Evolutionary conservation across 2,113 vertebrate species (phyloP), one percentile per base, ranked within the genome.

Genomic region (Tachysurus vachellii): DNA sequence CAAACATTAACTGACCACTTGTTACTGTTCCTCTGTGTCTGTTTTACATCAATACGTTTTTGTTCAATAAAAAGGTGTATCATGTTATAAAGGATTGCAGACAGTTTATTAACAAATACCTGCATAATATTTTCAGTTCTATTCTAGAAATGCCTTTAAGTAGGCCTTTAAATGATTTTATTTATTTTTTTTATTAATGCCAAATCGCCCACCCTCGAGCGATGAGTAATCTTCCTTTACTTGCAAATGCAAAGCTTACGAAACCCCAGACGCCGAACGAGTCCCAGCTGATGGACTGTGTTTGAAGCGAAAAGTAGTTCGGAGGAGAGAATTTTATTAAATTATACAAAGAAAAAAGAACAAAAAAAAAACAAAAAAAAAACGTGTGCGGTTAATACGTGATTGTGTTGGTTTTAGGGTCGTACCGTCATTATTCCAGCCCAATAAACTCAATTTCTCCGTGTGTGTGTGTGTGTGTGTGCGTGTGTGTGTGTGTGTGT

Each of bases 401-500:
- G 42, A 36, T 70, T 14, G n/a, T 66, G 12, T 42, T 44, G 36
- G 42, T 21, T 42, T 71, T 44, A 71, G 31, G 68, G 14, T 71
- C 9, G 21, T 75, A 26, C 19, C 42, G 9, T 73, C 19, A 44
- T 44, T 36, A 12, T 44, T 73, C 36, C 36, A 44, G 36, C 2
- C 36, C 17, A 12, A 21, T 23, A 47, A 47, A 6, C 5, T 11
- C 4, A 5, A 9, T 47, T 36, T 47, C 21, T 47, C 17, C 21
- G 36, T 73, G 70, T 42, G 31, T 73, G 70, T 73, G 70, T 73
- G 70, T 71, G 28, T 42, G 80, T 81, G 31, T 80, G 28, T 59
- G 79, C 62, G 57, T 82, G 56, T 44, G 80, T 81, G 80, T 62
- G 28, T 62, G 42, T 50, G 42, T 28, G 61, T 54, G 6, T 83